These are phyloP conservation scores for Lates japonicus DNA, from an alignment of 2,797 vertebrate genomes.

Conservation along the genomic window DNA sequence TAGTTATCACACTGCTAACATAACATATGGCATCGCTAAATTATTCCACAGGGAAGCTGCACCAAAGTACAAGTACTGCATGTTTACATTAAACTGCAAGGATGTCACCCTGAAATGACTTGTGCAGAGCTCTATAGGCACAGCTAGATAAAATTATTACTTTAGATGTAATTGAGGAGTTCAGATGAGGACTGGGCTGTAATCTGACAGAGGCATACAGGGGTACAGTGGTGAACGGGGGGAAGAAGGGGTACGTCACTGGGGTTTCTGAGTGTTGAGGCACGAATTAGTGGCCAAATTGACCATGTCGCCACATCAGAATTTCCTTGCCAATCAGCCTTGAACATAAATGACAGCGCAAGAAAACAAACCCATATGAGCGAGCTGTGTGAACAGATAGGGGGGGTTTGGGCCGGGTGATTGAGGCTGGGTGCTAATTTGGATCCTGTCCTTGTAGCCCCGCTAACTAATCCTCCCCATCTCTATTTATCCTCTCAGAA, in stretches of 20 bases:
- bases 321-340: constrained; percentile 77
- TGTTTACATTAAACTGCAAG: constrained; percentile 53
- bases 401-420: constrained; percentile 64
- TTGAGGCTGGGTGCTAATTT: constrained; percentile 81
- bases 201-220: constrained; percentile 71
- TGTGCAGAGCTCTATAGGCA: constrained; percentile 22
- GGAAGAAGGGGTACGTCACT: constrained; percentile 59
- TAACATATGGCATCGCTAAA: neutral
- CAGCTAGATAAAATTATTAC: constrained; percentile 61
- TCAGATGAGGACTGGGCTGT: constrained; percentile 65
- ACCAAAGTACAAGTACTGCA: constrained; percentile 43
- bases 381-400: constrained; percentile 20
- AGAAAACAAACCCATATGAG: constrained; percentile 57
- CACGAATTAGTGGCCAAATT: constrained; percentile 82
- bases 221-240: constrained; percentile 25
- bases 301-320: constrained; percentile 80
- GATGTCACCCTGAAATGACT: constrained; percentile 13
- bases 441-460: constrained; percentile 81
- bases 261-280: constrained; percentile 54
- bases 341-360: constrained; percentile 70
- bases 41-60: constrained; percentile 22
- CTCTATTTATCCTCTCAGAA: constrained; percentile 83
- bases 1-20: constrained; percentile 8
- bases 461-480: constrained; percentile 83
- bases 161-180: constrained; percentile 71